Evolutionary conservation across 1,140 invertebrate genomes (phyloP), one percentile per base, ranked within the genome.

Genomic region (Mya arenaria): DNA sequence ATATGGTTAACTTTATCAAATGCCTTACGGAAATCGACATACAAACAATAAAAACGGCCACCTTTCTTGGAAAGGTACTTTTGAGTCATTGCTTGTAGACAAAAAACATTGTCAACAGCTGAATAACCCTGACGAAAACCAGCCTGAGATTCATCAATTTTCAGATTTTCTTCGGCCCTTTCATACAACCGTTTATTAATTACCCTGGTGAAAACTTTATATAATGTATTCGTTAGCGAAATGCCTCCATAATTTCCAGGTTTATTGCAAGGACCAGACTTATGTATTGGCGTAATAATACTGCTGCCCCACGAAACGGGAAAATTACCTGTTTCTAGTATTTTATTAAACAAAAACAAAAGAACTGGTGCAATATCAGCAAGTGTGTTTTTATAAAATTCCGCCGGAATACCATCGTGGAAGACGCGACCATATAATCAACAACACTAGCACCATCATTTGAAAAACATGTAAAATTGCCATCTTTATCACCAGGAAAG

Each of bases 241-340:
- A 80, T 80, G 60, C 25, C 63, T 23, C 77, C n/a, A 71, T 60
- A 69, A 37, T 80, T 80, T 62, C 58, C 19, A 17, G 72, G 34
- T 48, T 39, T 44, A 41, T 19, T 13, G 19, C 4, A 34, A 39
- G 48, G 10, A 25, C 56, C 72, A 62, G 34, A 62, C 36, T 65
- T 78, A 37, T 65, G 74, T 34, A 78, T n/a, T 36, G 74, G 74
- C 5, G n/a, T 15, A 17, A 78, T 65, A 52, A 66, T 34, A 37
- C 74, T 65, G 19, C 6, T 37, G n/a, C 34, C n/a, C 62, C 74
- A 78, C 5, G 39, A 23, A 17, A 41, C 4, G 0, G 74, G 39
- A 37, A 65, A 52, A 19, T 10, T 44, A 52, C 74, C 60, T n/a
- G n/a, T 78, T 25, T 19, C 0, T 5, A 78, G n/a, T 25, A 75